phyloP scores from a whole-genome alignment of 2,797 vertebrate species.

The Hozukius guyotensis region DNA sequence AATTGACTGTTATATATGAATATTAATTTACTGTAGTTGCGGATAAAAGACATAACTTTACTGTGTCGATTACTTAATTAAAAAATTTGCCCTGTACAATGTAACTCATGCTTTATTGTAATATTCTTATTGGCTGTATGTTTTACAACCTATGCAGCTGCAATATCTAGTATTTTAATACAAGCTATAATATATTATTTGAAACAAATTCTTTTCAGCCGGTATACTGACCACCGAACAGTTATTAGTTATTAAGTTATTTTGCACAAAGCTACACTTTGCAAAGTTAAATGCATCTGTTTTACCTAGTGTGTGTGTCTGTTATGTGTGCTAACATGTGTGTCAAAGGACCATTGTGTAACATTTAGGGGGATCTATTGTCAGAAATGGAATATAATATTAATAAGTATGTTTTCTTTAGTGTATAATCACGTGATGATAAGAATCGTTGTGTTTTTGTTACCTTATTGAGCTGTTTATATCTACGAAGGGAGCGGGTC shows the following conservation, averaged over 20 bases:
- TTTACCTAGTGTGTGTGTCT: not conserved
- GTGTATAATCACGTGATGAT: no score
- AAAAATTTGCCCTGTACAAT: not conserved
- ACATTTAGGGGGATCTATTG: no score
- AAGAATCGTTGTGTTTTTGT: no score
- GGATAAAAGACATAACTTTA: not conserved
- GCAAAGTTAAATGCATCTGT: not conserved
- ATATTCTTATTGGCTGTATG: not conserved
- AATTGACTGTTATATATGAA: constrained; percentile 16
- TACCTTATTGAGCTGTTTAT: no score
- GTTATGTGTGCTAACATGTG: not conserved
- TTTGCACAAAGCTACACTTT: not conserved
- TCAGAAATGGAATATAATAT: no score
- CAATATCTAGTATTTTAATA: not conserved
- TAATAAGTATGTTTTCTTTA: no score
- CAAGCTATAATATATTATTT: not conserved
- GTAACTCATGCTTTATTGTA: not conserved
- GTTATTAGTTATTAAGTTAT: not conserved
- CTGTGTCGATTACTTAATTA: not conserved
- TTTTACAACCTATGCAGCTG: not conserved
- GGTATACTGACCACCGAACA: not conserved
- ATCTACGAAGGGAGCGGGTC: no score
- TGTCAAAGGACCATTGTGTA: no score
- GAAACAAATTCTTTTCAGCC: not conserved
- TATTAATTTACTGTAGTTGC: not conserved